These are phyloP conservation scores for Acanthosepion esculentum DNA, from an alignment of 2,888 invertebrate genomes.

Conservation along the genomic window DNA sequence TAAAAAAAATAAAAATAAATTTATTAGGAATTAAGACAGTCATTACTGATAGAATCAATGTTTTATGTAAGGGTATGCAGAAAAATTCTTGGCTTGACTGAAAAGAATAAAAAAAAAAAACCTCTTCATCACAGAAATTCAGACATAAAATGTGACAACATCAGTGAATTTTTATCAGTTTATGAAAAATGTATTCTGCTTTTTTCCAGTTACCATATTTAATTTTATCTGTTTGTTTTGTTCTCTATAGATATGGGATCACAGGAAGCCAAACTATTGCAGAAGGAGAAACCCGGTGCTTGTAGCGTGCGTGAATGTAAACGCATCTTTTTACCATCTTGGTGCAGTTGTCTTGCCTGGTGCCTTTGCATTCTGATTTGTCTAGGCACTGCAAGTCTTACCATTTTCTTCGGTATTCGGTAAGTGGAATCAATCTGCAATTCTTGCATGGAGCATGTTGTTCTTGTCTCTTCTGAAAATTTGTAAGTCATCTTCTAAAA, in stretches of 20 bases:
- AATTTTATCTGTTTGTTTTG: not conserved
- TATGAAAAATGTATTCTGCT: no score
- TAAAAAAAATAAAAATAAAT: no score
- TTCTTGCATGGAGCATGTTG: not conserved
- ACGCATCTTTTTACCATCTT: slow-evolving; percentile 66
- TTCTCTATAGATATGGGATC: not conserved
- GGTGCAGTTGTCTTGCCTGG: slow-evolving; percentile 72
- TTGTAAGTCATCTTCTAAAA: not conserved
- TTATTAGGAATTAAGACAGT: no score
- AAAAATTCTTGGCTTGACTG: no score
- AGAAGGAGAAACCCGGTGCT: not conserved
- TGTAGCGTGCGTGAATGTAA: not conserved
- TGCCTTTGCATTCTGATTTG: slow-evolving; percentile 62
- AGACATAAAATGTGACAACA: no score
- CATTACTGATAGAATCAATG: no score
- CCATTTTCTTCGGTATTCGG: slow-evolving; percentile 71
- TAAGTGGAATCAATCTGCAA: slow-evolving; percentile 51
- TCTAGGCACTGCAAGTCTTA: slow-evolving; percentile 63
- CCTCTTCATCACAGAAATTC: no score
- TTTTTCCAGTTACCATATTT: no score
- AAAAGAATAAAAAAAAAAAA: no score
- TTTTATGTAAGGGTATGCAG: no score
- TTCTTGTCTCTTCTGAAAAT: not conserved
- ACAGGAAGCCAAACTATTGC: not conserved
- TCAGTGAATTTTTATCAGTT: no score